Conservation (phyloP, 2,888 invertebrate species). For the Parnassius apollo region DNA sequence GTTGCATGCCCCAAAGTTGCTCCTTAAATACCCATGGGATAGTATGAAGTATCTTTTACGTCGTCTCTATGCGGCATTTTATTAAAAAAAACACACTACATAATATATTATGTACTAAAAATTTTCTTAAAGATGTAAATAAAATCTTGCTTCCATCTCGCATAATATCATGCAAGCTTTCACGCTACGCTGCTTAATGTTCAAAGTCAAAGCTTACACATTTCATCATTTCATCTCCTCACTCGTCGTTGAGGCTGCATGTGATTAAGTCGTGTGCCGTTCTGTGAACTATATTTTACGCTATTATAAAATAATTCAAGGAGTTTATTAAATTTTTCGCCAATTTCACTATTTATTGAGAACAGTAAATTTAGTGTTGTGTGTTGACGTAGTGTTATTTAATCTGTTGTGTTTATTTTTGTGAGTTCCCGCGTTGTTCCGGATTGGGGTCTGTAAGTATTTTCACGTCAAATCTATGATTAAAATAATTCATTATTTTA, state of each 20-base stretch:
- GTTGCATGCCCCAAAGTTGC: no score
- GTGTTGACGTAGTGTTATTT: constrained; percentile 28
- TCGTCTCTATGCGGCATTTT: no score
- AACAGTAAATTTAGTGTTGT: constrained; percentile 32
- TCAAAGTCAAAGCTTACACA: constrained; percentile 30
- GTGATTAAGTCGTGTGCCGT: constrained; percentile 33
- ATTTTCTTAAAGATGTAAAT: neutral
- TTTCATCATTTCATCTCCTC: constrained; percentile 31
- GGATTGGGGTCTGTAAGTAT: constrained; percentile 18
- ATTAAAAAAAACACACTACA: no score
- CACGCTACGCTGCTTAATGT: constrained; percentile 36
- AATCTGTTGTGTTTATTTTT: constrained; percentile 16
- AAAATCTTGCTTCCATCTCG: constrained; percentile 25
- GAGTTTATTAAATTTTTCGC: neutral
- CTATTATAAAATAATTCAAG: neutral
- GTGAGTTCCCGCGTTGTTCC: constrained; percentile 1
- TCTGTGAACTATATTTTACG: neutral
- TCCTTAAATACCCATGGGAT: no score
- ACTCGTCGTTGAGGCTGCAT: constrained; percentile 33
- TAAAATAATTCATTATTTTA: no score
- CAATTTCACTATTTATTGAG: neutral
- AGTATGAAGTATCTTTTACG: no score
- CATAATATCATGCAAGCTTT: constrained; percentile 47
- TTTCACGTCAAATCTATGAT: neutral
- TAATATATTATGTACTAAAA: no score